Conservation (phyloP, 2,797 vertebrate species). For the Eulemur albifrons region DNA sequence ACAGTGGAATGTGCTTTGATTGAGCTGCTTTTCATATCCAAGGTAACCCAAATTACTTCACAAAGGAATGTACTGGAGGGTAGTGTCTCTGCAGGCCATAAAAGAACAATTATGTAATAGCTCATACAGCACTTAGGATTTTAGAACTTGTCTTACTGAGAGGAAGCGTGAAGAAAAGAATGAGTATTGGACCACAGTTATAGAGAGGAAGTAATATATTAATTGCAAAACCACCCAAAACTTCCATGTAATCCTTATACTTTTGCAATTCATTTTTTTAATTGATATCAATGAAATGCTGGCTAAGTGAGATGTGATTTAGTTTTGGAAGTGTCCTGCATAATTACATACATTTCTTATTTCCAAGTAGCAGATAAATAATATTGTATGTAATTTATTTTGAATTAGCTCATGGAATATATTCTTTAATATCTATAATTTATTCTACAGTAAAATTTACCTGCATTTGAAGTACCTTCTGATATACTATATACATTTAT, state of each 20-base stretch:
- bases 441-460: background rate
- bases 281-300: background rate
- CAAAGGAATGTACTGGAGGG: conserved; percentile 24
- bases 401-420: background rate
- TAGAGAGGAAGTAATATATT: background rate
- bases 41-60: conserved; percentile 55
- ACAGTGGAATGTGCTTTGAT: background rate
- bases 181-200: background rate
- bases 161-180: conserved; percentile 30
- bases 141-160: conserved; percentile 43
- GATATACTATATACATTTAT: background rate
- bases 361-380: conserved; percentile 29
- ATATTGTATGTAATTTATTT: conserved; percentile 40
- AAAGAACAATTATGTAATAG: conserved; percentile 55
- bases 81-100: conserved; percentile 17
- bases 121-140: conserved; percentile 34
- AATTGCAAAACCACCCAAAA: conserved; percentile 3
- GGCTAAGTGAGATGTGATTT: conserved; percentile 31
- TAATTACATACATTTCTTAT: background rate
- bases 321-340: background rate
- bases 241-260: background rate
- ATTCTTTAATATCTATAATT: conserved; percentile 25
- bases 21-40: conserved; percentile 59
- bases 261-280: conserved; percentile 27
- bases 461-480: background rate